Evolutionary conservation across 2,113 vertebrate genomes (phyloP).

Genomic region (Phrynosoma blainvillii): DNA sequence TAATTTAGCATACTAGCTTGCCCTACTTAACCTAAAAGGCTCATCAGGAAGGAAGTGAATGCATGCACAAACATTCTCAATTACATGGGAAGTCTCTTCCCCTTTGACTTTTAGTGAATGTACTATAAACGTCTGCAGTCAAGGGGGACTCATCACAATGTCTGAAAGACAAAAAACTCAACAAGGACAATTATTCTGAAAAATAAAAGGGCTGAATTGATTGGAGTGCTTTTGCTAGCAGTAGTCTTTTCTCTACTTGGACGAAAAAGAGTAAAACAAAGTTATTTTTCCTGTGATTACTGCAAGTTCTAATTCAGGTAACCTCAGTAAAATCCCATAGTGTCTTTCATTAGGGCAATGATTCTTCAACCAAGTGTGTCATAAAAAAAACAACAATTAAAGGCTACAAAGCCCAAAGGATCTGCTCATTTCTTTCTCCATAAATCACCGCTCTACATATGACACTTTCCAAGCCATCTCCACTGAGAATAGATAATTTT

Average conservation of each 20-base stretch:
- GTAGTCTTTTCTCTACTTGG: background rate
- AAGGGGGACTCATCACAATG: background rate
- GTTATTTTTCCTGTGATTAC: background rate
- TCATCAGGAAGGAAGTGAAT: background rate
- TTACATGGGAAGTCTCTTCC: conserved; percentile 4
- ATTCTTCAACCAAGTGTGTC: background rate
- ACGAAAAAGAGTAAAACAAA: background rate
- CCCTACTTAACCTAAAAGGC: conserved; percentile 11
- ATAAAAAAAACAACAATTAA: background rate
- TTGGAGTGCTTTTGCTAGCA: background rate
- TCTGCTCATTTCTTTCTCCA: background rate
- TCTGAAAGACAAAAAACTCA: background rate
- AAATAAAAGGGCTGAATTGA: background rate
- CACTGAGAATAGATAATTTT: background rate
- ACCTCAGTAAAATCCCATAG: background rate
- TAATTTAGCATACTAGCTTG: background rate
- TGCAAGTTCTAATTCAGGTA: background rate
- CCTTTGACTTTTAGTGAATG: background rate
- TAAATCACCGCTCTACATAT: background rate
- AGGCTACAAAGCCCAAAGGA: background rate
- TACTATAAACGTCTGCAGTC: background rate
- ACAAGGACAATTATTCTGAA: background rate
- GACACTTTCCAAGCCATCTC: background rate
- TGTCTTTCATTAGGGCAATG: background rate
- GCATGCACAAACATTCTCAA: background rate